phyloP scores from a whole-genome alignment of 1,140 invertebrate genomes.

The Eurosta solidaginis region DNA sequence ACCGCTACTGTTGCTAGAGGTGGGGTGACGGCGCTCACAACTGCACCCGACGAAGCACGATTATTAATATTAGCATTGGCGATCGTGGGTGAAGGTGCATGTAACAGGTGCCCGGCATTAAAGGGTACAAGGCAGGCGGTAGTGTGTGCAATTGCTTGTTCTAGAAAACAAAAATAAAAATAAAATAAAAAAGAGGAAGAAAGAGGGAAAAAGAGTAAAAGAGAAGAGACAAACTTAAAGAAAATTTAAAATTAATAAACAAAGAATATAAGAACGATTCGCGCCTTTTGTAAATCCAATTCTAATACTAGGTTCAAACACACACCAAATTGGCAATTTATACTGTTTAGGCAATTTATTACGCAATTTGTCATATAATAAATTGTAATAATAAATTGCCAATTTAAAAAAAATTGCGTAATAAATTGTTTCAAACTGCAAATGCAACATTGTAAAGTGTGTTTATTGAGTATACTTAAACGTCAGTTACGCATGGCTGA shows the following conservation, averaged over 20 bases:
- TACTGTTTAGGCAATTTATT: too few species aligned
- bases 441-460: too few species aligned
- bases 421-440: too few species aligned
- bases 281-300: too few species aligned
- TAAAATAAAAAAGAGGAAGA: conserved; percentile 56
- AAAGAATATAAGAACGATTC: too few species aligned
- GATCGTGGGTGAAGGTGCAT: conserved; percentile 13
- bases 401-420: too few species aligned
- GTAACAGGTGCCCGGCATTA: conserved; percentile 32
- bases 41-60: not conserved
- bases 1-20: not conserved
- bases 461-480: too few species aligned
- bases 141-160: conserved; percentile 50
- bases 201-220: conserved; percentile 51
- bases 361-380: too few species aligned
- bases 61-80: not conserved
- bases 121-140: conserved; percentile 54
- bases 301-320: too few species aligned
- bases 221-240: conserved; percentile 39
- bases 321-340: too few species aligned
- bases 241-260: not conserved
- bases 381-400: too few species aligned
- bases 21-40: not conserved
- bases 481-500: too few species aligned
- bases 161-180: conserved; percentile 46